A percentile compares a stretch with the other conserved stretches of the same genome.
phyloP scores from a whole-genome alignment of 1,140 invertebrate genomes.

The Liolophura sinensis region DNA sequence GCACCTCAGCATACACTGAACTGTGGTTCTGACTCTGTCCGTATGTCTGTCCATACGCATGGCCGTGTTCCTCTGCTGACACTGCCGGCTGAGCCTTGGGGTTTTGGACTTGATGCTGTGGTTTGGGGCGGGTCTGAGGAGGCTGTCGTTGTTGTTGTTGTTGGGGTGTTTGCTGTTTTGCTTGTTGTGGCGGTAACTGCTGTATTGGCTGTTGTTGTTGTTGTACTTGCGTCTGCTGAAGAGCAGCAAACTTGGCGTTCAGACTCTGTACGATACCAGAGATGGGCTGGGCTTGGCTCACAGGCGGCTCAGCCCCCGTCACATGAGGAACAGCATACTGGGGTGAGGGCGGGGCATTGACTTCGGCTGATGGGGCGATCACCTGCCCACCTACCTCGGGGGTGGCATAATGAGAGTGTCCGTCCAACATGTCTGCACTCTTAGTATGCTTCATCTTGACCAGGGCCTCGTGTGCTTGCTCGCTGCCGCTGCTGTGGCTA shows the following conservation, averaged over 20 bases:
- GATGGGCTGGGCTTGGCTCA: constrained; percentile 24
- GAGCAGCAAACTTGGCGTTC: constrained; percentile 71
- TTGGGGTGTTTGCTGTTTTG: not conserved
- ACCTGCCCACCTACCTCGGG: not conserved
- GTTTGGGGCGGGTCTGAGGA: not conserved
- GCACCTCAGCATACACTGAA: constrained; percentile 8
- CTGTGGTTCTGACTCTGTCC: too few relatives aligned
- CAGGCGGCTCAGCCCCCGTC: constrained; percentile 9
- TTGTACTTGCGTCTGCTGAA: not conserved
- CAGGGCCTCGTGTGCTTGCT: too few relatives aligned
- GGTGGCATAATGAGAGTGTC: too few relatives aligned
- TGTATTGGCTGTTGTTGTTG: not conserved
- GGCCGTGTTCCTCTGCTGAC: too few relatives aligned
- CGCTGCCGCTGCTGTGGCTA: not conserved
- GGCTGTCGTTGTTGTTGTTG: not conserved
- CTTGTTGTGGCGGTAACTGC: not conserved
- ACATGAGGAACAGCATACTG: not conserved
- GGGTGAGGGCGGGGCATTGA: not conserved
- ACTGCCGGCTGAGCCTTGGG: too few relatives aligned
- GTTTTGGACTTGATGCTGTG: not conserved
- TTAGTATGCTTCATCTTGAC: too few relatives aligned
- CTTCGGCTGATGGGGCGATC: constrained; percentile 11
- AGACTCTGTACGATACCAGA: constrained; percentile 73
- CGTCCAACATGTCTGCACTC: too few relatives aligned
- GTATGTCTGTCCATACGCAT: too few relatives aligned